Conservation (phyloP, 2,797 vertebrate genomes). For the Melanitta fusca region DNA sequence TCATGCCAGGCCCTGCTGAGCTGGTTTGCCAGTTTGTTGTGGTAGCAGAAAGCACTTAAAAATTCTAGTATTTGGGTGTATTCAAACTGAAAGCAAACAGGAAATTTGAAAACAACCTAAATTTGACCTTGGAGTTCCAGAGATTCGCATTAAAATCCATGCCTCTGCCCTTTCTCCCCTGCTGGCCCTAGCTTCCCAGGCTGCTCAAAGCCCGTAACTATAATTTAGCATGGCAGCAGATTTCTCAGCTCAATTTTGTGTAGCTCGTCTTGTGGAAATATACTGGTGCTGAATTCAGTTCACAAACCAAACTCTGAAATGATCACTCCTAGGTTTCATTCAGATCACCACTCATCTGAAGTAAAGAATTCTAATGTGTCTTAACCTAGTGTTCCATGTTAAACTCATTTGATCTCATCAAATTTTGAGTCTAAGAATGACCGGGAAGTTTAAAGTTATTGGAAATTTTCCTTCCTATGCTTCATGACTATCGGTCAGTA, state of each 20-base stretch:
- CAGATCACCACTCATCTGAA: neutral
- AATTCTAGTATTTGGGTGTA: neutral
- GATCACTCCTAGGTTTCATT: neutral
- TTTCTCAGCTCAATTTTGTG: neutral
- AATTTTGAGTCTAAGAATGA: neutral
- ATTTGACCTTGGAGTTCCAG: neutral
- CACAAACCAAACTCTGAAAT: neutral
- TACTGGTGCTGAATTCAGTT: neutral
- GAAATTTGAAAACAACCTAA: neutral
- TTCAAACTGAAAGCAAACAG: neutral
- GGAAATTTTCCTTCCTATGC: neutral
- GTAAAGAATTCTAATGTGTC: neutral
- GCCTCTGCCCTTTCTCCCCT: neutral
- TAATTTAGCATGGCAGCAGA: neutral
- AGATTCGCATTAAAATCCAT: neutral
- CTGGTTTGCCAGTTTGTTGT: neutral
- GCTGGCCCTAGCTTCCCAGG: neutral
- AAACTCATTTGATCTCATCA: neutral
- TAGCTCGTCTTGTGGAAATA: neutral
- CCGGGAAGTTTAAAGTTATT: neutral
- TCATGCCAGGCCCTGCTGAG: too few species aligned
- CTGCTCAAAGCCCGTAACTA: neutral
- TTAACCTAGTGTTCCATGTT: neutral
- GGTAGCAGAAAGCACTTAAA: neutral
- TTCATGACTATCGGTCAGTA: rapidly evolving